phyloP scores from a whole-genome alignment of 2,113 vertebrate species.

The Peucedramus taeniatus region DNA sequence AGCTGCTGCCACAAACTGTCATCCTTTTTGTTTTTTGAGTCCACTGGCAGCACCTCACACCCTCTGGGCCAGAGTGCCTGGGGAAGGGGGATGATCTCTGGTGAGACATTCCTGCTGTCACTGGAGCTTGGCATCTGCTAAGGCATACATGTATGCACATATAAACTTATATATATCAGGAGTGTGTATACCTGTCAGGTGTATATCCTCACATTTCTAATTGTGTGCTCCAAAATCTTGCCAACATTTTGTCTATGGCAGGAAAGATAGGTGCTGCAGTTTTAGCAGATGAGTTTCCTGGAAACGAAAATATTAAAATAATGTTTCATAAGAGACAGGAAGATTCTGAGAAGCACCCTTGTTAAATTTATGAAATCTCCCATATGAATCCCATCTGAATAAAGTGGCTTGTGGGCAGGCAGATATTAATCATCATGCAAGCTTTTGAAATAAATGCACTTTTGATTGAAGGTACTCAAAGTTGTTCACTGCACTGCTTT shows the following conservation, averaged over 20 bases:
- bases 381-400: background rate
- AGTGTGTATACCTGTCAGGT: background rate
- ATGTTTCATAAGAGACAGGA: background rate
- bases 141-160: background rate
- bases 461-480: background rate
- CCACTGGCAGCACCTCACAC: background rate
- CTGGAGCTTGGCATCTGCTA: background rate
- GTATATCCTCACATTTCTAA: background rate
- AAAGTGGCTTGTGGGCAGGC: background rate
- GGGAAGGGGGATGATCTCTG: background rate
- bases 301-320: background rate
- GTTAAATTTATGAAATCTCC: constrained; percentile 15
- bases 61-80: background rate
- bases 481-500: background rate
- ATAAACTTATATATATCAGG: background rate
- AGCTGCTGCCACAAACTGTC: background rate
- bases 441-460: background rate
- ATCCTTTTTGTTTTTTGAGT: background rate
- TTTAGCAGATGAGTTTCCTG: background rate
- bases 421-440: background rate
- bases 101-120: background rate
- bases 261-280: background rate
- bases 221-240: background rate
- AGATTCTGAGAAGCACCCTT: background rate
- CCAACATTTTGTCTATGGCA: background rate